These are phyloP conservation scores for Pherbina coryleti DNA, from an alignment of 2,888 invertebrate genomes.

Conservation along the genomic window DNA sequence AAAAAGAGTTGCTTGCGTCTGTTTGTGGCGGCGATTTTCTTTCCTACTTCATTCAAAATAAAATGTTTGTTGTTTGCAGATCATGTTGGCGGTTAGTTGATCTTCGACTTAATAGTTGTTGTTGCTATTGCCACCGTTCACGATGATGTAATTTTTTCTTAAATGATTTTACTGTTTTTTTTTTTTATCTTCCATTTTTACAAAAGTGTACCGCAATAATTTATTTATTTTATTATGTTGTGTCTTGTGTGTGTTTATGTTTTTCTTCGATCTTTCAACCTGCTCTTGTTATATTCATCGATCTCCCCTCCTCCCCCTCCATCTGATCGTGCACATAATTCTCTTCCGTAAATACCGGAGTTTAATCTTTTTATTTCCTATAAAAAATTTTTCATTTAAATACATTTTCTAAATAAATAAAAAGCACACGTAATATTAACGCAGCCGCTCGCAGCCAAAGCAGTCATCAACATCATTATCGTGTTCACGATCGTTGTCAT, in stretches of 20 bases:
- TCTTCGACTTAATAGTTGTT: not conserved
- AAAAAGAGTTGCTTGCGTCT: not conserved
- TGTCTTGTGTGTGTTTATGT: not conserved
- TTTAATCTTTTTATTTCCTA: not conserved
- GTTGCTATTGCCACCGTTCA: slow-evolving; percentile 5
- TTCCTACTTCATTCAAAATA: slow-evolving; percentile 17
- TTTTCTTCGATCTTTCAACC: not conserved
- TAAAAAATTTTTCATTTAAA: not conserved
- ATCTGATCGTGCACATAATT: not conserved
- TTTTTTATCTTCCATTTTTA: slow-evolving; percentile 2
- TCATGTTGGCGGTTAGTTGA: slow-evolving; percentile 20
- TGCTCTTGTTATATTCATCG: not conserved
- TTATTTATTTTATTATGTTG: not conserved
- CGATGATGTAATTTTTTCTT: slow-evolving; percentile 31
- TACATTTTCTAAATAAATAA: not conserved
- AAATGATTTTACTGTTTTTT: not conserved
- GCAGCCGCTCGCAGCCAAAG: not conserved
- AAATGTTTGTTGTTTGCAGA: slow-evolving; percentile 21
- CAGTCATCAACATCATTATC: slow-evolving; percentile 1
- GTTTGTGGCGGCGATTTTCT: not conserved
- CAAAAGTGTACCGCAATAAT: not conserved
- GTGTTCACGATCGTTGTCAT: not conserved
- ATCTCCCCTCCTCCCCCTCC: not conserved
- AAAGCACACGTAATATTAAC: not conserved
- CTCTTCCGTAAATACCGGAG: slow-evolving; percentile 1